phyloP scores from a whole-genome alignment of 1,140 invertebrate genomes.

The Lepidostoma basale region DNA sequence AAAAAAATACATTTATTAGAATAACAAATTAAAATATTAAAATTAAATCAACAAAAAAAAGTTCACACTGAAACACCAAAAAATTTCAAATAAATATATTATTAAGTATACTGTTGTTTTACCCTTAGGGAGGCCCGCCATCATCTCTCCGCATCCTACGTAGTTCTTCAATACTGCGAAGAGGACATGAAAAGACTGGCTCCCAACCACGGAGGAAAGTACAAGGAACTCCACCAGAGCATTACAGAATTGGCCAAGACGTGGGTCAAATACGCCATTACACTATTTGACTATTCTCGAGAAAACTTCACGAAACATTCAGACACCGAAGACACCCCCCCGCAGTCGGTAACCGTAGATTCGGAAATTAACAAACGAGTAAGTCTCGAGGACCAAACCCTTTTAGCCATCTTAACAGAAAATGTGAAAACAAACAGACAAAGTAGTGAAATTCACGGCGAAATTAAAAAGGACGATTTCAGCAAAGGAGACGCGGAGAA shows the following conservation, averaged over 20 bases:
- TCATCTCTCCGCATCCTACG: slow-evolving; percentile 8
- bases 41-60: no score
- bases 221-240: neutral
- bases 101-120: no score
- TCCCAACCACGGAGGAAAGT: neutral
- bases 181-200: slow-evolving; percentile 4
- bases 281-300: neutral
- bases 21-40: no score
- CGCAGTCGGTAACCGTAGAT: neutral
- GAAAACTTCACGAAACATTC: neutral
- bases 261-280: slow-evolving; percentile 17
- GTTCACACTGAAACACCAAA: no score
- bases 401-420: neutral
- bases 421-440: neutral
- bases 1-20: no score
- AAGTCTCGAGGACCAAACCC: neutral
- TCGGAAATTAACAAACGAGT: neutral
- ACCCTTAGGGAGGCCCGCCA: slow-evolving; percentile 2
- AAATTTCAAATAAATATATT: no score
- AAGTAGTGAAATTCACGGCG: neutral
- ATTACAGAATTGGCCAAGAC: slow-evolving; percentile 5
- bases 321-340: neutral
- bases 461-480: neutral
- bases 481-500: slow-evolving; percentile 15
- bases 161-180: slow-evolving; percentile 13